Percentiles rank a stretch among this genome's conserved stretches.
Evolutionary conservation across 2,113 vertebrate genomes (phyloP).

Genomic region (Ceyx margarethae): DNA sequence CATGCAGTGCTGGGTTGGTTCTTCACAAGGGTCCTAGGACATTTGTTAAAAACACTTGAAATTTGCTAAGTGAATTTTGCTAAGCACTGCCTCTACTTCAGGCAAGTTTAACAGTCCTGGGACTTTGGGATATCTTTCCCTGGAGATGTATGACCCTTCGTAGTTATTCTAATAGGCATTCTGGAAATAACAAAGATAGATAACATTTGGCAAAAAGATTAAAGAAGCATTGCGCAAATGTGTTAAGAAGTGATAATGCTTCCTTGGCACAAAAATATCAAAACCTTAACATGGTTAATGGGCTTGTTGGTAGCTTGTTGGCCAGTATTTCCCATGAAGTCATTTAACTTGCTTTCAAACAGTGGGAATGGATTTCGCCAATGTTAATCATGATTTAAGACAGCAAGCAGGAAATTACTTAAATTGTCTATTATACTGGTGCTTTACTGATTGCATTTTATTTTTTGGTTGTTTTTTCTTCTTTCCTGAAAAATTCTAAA

Average conservation of each 20-base stretch:
- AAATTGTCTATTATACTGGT: slow-evolving; percentile 7
- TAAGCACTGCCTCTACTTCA: neutral
- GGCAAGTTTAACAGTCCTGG: neutral
- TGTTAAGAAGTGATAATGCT: slow-evolving; percentile 5
- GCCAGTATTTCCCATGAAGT: neutral
- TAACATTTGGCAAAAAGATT: neutral
- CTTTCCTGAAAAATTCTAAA: slow-evolving; percentile 20
- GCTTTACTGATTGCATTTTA: slow-evolving; percentile 26
- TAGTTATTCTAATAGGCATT: neutral
- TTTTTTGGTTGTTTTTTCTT: neutral
- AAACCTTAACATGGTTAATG: neutral
- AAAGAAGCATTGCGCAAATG: neutral
- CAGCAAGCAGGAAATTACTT: slow-evolving; percentile 32
- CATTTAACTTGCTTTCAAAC: neutral
- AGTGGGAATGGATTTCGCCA: slow-evolving; percentile 13
- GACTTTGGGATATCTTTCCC: neutral
- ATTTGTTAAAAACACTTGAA: neutral
- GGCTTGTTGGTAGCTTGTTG: neutral
- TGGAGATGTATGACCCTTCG: neutral
- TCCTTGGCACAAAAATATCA: slow-evolving; percentile 4
- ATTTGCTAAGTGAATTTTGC: neutral
- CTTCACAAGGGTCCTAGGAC: neutral
- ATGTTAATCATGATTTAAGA: slow-evolving; percentile 41
- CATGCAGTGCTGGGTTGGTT: neutral
- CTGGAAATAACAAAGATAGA: neutral